phyloP scores from a whole-genome alignment of 2,797 vertebrate species.

The Aphelocoma californica region DNA sequence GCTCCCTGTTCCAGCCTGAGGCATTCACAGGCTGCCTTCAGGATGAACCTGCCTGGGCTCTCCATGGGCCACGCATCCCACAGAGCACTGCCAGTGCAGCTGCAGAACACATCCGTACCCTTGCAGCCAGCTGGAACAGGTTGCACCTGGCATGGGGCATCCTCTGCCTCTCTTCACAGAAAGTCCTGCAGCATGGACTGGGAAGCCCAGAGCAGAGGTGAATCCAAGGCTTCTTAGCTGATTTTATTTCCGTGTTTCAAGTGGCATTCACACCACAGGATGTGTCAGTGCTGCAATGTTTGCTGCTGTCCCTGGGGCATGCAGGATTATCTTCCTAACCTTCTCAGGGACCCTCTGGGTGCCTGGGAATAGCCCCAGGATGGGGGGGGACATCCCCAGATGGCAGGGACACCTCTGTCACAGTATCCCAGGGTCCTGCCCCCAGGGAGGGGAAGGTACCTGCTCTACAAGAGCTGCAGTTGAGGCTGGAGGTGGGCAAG shows the following conservation, averaged over 20 bases:
- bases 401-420: fast-evolving
- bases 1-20: neutral
- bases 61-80: fast-evolving
- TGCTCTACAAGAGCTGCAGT: neutral
- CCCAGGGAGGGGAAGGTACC: fast-evolving
- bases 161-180: neutral
- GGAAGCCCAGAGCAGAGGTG: neutral
- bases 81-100: neutral
- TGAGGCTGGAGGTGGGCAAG: neutral
- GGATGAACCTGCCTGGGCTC: neutral
- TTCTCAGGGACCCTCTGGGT: neutral
- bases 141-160: neutral
- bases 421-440: neutral
- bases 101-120: neutral
- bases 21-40: neutral
- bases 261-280: fast-evolving
- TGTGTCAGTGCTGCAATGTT: fast-evolving
- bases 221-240: neutral
- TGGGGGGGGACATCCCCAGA: no score
- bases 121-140: neutral
- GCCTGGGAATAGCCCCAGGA: neutral
- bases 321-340: neutral
- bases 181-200: no score
- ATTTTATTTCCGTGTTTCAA: neutral
- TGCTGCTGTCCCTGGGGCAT: neutral